Conservation (phyloP, 2,113 vertebrate species). For the Eulemur rufifrons region DNA sequence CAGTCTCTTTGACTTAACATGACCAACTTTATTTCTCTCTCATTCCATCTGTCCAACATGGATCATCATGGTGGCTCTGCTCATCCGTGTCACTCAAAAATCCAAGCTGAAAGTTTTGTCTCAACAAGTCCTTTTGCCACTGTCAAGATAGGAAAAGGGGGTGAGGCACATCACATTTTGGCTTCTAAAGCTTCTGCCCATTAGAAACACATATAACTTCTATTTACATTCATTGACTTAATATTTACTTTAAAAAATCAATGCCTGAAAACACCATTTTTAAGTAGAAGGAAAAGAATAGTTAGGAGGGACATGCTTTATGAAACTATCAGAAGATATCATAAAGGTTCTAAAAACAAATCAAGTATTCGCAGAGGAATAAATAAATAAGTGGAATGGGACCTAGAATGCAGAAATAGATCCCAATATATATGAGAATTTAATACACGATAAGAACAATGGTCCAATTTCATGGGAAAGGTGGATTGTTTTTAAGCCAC, state of each 20-base stretch:
- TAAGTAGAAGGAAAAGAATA: background rate
- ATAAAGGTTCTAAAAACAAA: background rate
- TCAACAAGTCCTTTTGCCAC: background rate
- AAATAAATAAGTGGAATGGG: background rate
- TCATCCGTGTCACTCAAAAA: background rate
- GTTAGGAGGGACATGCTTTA: background rate
- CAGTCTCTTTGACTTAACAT: background rate
- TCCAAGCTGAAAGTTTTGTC: background rate
- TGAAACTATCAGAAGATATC: background rate
- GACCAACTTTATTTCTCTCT: background rate
- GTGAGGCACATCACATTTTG: background rate
- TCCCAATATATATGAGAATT: background rate
- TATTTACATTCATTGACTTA: background rate
- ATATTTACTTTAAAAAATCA: background rate
- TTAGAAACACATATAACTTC: background rate
- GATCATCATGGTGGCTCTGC: background rate
- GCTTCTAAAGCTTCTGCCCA: background rate
- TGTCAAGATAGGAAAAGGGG: background rate
- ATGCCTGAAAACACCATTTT: background rate
- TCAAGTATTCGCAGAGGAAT: background rate
- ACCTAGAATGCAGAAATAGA: background rate
- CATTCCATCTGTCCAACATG: background rate
- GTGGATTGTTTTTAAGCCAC: background rate
- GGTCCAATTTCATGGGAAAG: background rate
- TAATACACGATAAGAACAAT: background rate